A percentile compares a stretch with the other conserved stretches of the same genome.
Conservation (phyloP, 2,113 vertebrate species). For the Oenanthe melanoleuca region DNA sequence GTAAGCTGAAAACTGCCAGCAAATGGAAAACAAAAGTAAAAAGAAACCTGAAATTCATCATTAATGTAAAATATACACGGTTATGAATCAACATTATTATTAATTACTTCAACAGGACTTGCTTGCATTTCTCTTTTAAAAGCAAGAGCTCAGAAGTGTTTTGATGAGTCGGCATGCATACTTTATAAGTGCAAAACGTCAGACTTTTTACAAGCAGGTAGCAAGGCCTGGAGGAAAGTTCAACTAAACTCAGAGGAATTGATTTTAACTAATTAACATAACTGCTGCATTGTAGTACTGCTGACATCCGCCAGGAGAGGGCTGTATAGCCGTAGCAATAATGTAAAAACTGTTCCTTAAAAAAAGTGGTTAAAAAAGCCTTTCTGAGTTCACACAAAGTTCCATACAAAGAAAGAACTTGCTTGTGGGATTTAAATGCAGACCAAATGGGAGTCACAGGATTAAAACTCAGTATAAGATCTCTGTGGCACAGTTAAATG, state of each 20-base stretch:
- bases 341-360: background rate
- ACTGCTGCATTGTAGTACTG: background rate
- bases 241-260: background rate
- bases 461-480: background rate
- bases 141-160: background rate
- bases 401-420: background rate
- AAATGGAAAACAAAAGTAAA: background rate
- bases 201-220: background rate
- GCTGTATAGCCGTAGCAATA: background rate
- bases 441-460: background rate
- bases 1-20: background rate
- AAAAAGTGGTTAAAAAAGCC: background rate
- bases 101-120: background rate
- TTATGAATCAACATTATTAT: background rate
- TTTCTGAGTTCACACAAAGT: background rate
- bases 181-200: background rate
- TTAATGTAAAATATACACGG: background rate
- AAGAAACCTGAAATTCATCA: background rate
- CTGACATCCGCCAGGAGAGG: background rate
- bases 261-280: background rate
- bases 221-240: background rate
- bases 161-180: background rate
- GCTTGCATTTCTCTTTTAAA: background rate
- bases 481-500: background rate
- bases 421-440: background rate